Base-by-base conservation (phyloP, 1,140 invertebrate genomes). In the Atta texana region DNA sequence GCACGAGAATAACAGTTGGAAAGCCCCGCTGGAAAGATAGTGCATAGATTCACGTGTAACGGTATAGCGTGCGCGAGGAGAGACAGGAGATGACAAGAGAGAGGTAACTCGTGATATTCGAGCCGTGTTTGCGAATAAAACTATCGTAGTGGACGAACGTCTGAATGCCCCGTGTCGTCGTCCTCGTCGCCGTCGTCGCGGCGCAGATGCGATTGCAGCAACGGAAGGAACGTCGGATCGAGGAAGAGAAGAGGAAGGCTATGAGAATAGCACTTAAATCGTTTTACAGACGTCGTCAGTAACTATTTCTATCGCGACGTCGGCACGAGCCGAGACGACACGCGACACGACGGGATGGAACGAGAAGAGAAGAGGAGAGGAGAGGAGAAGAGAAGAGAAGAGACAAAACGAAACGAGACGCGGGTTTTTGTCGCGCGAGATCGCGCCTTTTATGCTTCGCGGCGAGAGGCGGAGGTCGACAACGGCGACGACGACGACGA, bases 241-340 rank as follows among this genome's bases (percentile, higher is more conserved):
- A 74, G 76, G 44, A 55, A 51, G 76, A 59, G 55, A 49, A 82
- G 66, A 51, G 57, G 44, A 49, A 57, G 34, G 53, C 34, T 53
- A 61, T 85, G 63, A 75, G 81, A 76, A 85, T 85, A 77, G 63
- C 72, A 76, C 81, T 87, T 72, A 78, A 85, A 88, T 88, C 82
- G 87, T 68, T 86, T 88, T 86, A 86, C 82, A 55, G 55, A 66
- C 31, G 71, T 85, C 74, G 81, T 59, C 39, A n/a, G 69, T 84
- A 76, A 75, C 87, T 78, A 85, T 88, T 88, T 85, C 87, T 63
- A 78, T 76, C 68, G 59, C 78, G 68, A 74, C 57, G 59, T n/a
- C 63, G 51, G 77, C 68, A 80, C 85, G 55, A 63, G 68, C 61
- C 74, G 80, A 51, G 24, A 74, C 68, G 80, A 84, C 69, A 74